Evolutionary conservation across 2,797 vertebrate species (phyloP).

Genomic region (Hapalemur alaotrensis): DNA sequence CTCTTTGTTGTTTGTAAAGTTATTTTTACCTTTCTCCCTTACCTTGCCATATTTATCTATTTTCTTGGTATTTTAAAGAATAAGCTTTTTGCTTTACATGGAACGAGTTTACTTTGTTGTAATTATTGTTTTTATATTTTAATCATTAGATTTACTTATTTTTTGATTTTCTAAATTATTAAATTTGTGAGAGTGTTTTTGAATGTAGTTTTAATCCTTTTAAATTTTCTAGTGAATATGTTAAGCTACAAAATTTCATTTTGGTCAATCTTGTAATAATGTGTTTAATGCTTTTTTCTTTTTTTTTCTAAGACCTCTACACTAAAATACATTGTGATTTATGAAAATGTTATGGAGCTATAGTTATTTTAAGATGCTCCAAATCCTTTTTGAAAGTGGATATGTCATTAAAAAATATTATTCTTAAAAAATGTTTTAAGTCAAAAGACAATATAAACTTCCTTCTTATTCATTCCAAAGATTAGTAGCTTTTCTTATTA

Average conservation of each 20-base stretch:
- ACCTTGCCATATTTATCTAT: not conserved
- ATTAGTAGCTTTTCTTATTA: not conserved
- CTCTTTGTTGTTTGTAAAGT: not conserved
- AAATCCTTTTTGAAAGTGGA: not conserved
- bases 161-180: not conserved
- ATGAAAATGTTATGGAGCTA: not conserved
- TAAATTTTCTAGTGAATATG: conserved; percentile 7
- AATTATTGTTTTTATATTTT: not conserved
- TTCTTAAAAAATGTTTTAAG: not conserved
- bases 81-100: not conserved
- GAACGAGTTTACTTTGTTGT: not conserved
- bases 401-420: not conserved
- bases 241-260: not conserved
- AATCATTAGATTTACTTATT: not conserved
- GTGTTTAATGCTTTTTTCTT: not conserved
- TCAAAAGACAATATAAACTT: not conserved
- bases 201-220: not conserved
- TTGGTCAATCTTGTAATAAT: not conserved
- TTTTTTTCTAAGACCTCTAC: not conserved
- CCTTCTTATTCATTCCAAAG: not conserved
- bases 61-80: conserved; percentile 2
- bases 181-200: not conserved
- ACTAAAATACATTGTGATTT: not conserved
- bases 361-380: not conserved
- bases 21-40: not conserved